phyloP scores from a whole-genome alignment of 1,140 invertebrate species.

The Drosophila chauvacae region DNA sequence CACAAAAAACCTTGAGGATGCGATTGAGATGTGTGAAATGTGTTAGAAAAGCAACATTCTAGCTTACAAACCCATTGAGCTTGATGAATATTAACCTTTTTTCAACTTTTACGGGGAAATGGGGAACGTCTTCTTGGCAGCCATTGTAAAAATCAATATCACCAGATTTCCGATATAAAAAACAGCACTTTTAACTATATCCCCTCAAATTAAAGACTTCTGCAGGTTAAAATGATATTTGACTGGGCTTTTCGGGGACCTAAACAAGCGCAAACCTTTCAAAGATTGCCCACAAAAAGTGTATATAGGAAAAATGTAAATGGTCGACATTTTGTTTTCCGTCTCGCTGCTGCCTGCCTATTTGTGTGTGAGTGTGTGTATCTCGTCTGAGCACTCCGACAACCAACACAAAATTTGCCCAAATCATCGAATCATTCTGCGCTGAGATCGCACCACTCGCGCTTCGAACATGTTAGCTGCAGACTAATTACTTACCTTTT shows the following conservation, averaged over 20 bases:
- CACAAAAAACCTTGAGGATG: background rate
- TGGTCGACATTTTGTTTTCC: slow-evolving; percentile 82
- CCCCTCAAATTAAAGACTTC: background rate
- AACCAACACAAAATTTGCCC: slow-evolving; percentile 33
- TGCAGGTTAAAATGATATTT: background rate
- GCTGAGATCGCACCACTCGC: background rate
- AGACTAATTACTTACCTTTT: slow-evolving; percentile 31
- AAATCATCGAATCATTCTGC: background rate
- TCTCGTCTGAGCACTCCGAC: slow-evolving; percentile 60
- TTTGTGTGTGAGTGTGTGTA: slow-evolving; percentile 55
- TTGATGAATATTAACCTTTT: slow-evolving; percentile 13
- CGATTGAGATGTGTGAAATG: background rate
- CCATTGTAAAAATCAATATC: slow-evolving; percentile 79
- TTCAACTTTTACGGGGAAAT: slow-evolving; percentile 20
- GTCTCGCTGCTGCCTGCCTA: slow-evolving; percentile 72
- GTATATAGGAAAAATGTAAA: slow-evolving; percentile 61
- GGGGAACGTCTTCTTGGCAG: slow-evolving; percentile 36
- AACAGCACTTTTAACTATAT: slow-evolving; percentile 6
- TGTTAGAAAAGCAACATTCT: background rate
- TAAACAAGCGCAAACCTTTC: slow-evolving; percentile 17
- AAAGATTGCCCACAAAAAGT: slow-evolving; percentile 46
- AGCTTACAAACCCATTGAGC: background rate
- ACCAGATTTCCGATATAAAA: slow-evolving; percentile 43
- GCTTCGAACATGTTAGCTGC: too few species aligned
- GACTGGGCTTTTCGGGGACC: background rate